Base-by-base conservation (phyloP, 2,888 invertebrate species). In the Masnerella sp. region DNA sequence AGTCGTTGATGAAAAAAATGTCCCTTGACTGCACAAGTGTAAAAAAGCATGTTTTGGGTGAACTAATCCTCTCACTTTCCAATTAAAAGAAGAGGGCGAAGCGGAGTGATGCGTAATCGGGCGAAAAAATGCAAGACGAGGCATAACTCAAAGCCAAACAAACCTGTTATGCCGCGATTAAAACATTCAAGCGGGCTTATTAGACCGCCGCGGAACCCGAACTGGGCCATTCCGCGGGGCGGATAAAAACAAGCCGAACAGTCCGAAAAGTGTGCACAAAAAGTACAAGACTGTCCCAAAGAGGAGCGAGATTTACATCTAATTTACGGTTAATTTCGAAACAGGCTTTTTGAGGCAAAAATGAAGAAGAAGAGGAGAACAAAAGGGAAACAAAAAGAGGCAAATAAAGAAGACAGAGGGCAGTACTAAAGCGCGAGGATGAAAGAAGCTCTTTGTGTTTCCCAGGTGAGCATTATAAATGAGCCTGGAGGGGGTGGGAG, bases 401-500 rank as follows among this genome's bases (percentile, higher is more conserved):
- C 38, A 72, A 74, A 64, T 34, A 59, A 52, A 56, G 49, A 72
- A 58, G 56, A 70, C 59, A 56, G 77, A 79, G 76, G 80, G 78
- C 78, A 82, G 76, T 77, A 79, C 80, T 81, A 80, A 80, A 82
- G 81, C 80, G 79, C 78, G 75, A 79, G 80, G 78, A 80, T 79
- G 81, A 79, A 81, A 80, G 79, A 80, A 78, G 77, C 74, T 78
- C 82, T 84, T 84, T 84, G 85, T 83, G 84, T 81, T 81, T 81
- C 81, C 82, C 83, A 83, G 84, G 81, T 81, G 83, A 83, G 83
- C 79, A 80, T 84, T 84, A 85, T 84, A 85, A 85, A 85, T 84
- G 85, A 85, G 84, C 80, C 78, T 76, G 67, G 75, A 69, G 76
- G 14, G 59, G 74, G 77, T 70, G 62, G 71, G 75, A 69, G 70